phyloP scores from a whole-genome alignment of 2,888 invertebrate species.

The Elgonia sp. region DNA sequence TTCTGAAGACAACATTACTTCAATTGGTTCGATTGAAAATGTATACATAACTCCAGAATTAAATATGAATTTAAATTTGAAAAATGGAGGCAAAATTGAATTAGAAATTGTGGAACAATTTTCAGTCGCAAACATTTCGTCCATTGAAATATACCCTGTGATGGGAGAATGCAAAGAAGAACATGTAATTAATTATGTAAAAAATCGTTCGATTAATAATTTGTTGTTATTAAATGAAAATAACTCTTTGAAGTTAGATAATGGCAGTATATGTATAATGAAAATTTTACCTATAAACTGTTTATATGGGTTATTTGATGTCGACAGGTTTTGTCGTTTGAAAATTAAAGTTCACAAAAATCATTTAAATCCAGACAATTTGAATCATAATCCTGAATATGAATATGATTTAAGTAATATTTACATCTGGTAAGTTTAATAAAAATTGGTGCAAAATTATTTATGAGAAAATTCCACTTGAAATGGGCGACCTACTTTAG shows the following conservation, averaged over 20 bases:
- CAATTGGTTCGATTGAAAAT: conserved; percentile 79
- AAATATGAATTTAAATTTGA: conserved; percentile 88
- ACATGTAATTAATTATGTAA: conserved; percentile 84
- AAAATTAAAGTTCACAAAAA: conserved; percentile 73
- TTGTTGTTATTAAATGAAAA: conserved; percentile 88
- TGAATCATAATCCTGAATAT: conserved; percentile 8
- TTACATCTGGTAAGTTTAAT: conserved; percentile 18
- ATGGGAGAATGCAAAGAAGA: conserved; percentile 78
- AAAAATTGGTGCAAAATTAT: too few relatives aligned
- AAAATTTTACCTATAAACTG: conserved; percentile 79
- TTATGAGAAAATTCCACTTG: too few relatives aligned
- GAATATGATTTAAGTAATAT: background rate
- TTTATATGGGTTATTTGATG: conserved; percentile 78
- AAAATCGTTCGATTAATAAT: conserved; percentile 87
- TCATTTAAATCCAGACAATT: conserved; percentile 12
- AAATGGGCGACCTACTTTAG: too few relatives aligned
- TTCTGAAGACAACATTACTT: conserved; percentile 56
- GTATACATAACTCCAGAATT: conserved; percentile 88
- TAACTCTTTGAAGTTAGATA: conserved; percentile 82
- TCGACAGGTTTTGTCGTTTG: conserved; percentile 63
- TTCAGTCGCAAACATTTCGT: conserved; percentile 86
- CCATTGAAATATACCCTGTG: conserved; percentile 87
- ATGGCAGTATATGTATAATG: conserved; percentile 76
- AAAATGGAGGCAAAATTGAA: conserved; percentile 88
- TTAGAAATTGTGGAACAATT: conserved; percentile 84